Base-by-base conservation (phyloP, 2,888 invertebrate species). In the Ectemnius cavifrons region DNA sequence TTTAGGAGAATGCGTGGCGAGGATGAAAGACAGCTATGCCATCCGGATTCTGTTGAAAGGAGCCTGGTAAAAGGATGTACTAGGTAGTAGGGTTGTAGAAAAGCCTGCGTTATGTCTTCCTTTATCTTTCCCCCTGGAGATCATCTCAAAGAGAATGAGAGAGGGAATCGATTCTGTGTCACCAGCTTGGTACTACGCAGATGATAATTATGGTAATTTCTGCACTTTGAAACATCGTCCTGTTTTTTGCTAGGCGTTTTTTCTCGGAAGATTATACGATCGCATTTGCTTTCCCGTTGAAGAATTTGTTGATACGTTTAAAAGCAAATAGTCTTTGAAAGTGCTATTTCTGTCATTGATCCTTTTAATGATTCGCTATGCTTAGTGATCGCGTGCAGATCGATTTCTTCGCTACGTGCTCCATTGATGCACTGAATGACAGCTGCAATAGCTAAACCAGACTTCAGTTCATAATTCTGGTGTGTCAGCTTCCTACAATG, bases 1-100 rank as follows among this genome's bases (percentile, higher is more conserved):
- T 27, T 18, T 23, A 45, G 37, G 18, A 52, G 49, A 37, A 37
- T 28, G 49, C 60, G 57, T 16, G 14, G 61, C 47, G 57, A 27
- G 63, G 47, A 68, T 72, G 63, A 64, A 68, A 47, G 64, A 61
- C 20, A 20, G n/a, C 58, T 47, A 67, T 73, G 65, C 58, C 46
- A 61, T 64, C 63, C 56, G 71, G 75, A 56, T 60, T 57, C n/a
- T n/a, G 47, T 67, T 77, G 75, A 71, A 75, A 68, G 66, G 68
- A 66, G 71, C 75, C 63, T 18, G 70, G 60, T 62, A 71, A 77
- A 71, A 75, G 72, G 77, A 62, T 68, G 67, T 59, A 68, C 11
- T 47, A 56, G 65, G 16, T 59, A 71, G 14, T 47, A 56, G 65
- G 16, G 49, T 60, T 70, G 59, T 62, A 71, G 67, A 71, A 71